Evolutionary conservation across 2,113 vertebrate species (phyloP), one percentile per base, ranked within the genome.

Genomic region (Climacteris rufus): DNA sequence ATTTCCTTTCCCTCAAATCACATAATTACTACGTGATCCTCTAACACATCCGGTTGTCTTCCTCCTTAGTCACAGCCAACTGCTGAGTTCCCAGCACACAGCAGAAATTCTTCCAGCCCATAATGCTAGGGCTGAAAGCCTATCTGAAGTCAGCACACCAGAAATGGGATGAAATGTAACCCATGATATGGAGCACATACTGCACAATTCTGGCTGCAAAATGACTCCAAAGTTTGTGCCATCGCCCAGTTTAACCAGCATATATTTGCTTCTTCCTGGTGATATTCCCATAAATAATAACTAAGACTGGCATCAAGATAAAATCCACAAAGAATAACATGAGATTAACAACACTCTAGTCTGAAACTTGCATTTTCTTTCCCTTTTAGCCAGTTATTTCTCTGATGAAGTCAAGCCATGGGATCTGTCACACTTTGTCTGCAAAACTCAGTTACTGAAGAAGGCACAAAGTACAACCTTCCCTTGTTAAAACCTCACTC

Each of bases 1-100:
- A 44, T 81, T 94, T 97, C 94, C 95, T 89, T 56, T 93, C 86
- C 91, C 86, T 64, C 80, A 63, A 65, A 78, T 90, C 54, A 88
- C 0, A 0, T 90, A 94, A 94, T 92, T 84, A 93, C 39, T 52
- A 52, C 0, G 0, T 47, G 27, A 83, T 50, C 39, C 79, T 20
- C 47, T 13, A 50, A 83, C 13, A 83, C 35, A 75, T 89, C 83
- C 68, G 27, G 52, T 63, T 83, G 66, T 12, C 78, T 6, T 85
- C 66, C 75, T 79, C 5, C 3, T 94, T 83, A 95, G 78, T 93
- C 96, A 95, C 21, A 47, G 71, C 23, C 83, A 83, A 75, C 66
- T 66, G 56, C 47, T 16, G 20, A 81, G 60, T 12, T 71, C n/a
- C 69, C 60, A 95, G 68, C 28, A 74, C 1, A 49, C 11, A 54